These are phyloP conservation scores for Polydrusus tereticollis DNA, from an alignment of 2,888 invertebrate species.

Conservation along the genomic window DNA sequence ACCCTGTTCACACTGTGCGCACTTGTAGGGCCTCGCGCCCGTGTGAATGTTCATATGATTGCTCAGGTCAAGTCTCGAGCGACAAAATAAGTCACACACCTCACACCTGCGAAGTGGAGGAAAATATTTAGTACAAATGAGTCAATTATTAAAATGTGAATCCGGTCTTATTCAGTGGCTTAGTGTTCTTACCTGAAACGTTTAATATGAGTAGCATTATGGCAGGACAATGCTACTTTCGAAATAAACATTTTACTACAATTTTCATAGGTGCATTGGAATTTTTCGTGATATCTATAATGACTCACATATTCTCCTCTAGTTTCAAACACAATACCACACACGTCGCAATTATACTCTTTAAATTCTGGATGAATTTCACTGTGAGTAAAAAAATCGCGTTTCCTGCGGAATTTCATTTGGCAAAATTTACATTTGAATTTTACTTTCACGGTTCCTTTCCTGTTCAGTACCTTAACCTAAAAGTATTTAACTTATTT, in stretches of 20 bases:
- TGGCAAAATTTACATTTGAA: not conserved
- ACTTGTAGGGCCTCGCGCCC: slow-evolving; percentile 56
- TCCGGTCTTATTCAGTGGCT: too few species aligned
- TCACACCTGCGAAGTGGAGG: slow-evolving; percentile 1
- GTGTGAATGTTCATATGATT: slow-evolving; percentile 58
- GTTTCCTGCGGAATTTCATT: not conserved
- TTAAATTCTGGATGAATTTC: slow-evolving; percentile 11
- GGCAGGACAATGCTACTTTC: not conserved
- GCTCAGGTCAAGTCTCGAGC: slow-evolving; percentile 47
- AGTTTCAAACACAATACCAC: not conserved
- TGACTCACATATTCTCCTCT: not conserved
- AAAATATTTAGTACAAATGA: not conserved
- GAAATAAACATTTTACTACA: not conserved
- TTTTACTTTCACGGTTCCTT: not conserved
- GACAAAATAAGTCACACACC: not conserved
- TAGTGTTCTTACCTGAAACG: not conserved
- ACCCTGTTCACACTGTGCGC: slow-evolving; percentile 58
- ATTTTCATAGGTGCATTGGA: not conserved
- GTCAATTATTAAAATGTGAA: too few species aligned
- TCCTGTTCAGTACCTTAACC: too few species aligned
- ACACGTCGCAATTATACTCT: not conserved
- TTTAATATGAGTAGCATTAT: not conserved
- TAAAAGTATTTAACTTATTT: too few species aligned
- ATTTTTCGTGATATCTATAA: not conserved
- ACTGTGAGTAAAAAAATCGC: not conserved